Percentiles rank a stretch among this genome's conserved stretches.
Conservation (phyloP, 2,797 vertebrate genomes). For the Pelochelys cantorii region DNA sequence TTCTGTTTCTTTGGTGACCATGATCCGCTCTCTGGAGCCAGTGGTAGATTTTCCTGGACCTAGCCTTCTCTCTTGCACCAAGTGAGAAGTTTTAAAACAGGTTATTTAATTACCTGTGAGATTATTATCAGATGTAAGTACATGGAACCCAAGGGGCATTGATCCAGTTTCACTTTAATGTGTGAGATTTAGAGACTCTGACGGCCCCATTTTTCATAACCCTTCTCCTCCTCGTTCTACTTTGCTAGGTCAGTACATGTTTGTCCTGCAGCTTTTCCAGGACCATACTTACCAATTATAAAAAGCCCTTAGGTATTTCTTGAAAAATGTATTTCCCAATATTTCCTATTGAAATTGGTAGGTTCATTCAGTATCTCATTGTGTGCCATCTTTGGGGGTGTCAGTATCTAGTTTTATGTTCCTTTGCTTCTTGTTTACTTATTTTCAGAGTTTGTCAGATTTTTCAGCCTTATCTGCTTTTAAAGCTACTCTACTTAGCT, state of each 20-base stretch:
- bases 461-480: slow-evolving; percentile 31
- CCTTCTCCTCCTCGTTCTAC: neutral
- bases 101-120: neutral
- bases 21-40: neutral
- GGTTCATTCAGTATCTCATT: slow-evolving; percentile 23
- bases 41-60: neutral
- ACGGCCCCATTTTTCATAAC: neutral
- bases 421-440: slow-evolving; percentile 42
- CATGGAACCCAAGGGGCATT: neutral
- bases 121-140: slow-evolving; percentile 10
- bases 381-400: neutral
- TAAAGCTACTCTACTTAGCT: neutral
- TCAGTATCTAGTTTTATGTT: neutral
- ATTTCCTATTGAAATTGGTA: slow-evolving; percentile 40
- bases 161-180: slow-evolving; percentile 12
- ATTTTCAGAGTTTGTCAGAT: slow-evolving; percentile 3
- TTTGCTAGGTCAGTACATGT: neutral
- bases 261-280: neutral
- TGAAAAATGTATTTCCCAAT: slow-evolving; percentile 35
- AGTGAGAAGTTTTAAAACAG: slow-evolving; percentile 3
- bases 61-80: neutral
- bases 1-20: slow-evolving; percentile 34
- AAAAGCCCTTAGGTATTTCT: slow-evolving; percentile 1
- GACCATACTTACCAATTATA: neutral
- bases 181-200: neutral